Base-by-base conservation (phyloP, 2,888 invertebrate genomes). In the Ephialtes manifestator region DNA sequence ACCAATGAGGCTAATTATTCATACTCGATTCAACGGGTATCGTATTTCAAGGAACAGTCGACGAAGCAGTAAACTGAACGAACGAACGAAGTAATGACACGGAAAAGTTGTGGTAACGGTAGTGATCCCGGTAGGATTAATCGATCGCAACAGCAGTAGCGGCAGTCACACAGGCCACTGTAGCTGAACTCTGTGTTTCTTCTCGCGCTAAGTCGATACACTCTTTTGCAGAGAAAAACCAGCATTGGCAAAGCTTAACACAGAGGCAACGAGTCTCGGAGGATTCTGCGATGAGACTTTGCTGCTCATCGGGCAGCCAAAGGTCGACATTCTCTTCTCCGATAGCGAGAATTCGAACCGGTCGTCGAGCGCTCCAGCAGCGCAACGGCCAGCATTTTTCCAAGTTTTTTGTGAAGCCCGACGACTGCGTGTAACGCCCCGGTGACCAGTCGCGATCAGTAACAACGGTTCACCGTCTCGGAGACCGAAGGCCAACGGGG, bases 281-380 rank as follows among this genome's bases (percentile, higher is more conserved):
- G 60, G 31, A 39, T 39, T 8, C 43, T 51, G 55, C 46, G 20
- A 43, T 55, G 67, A 60, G 74, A 63, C 51, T 28, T 35, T 35
- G 51, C 46, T 31, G 68, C 65, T 53, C 67, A 20, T 63, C 78
- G 51, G 31, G 58, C 86, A 68, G 74, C 58, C 77, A 88, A 86
- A 87, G 87, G 86, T 88, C 88, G 86, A 80, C 83, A 81, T 83
- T 84, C 84, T 65, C 53, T 31, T 67, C 46, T 53, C 82, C 87
- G 90, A 90, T 89, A 89, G 86, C 89, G 88, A 90, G 89, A 90
- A 90, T 89, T 88, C 89, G 88, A 91, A 91, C 91, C 91, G 90
- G 90, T 91, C 89, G 88, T 72, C 81, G 82, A 35, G 31, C 46
- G 15, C 13, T 15, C 18, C 60, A 31, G 60, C 58, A 7, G 58